A percentile compares a stretch with the other conserved stretches of the same genome.
Evolutionary conservation across 2,888 invertebrate genomes (phyloP).

Genomic region (Pimpla rufipes): DNA sequence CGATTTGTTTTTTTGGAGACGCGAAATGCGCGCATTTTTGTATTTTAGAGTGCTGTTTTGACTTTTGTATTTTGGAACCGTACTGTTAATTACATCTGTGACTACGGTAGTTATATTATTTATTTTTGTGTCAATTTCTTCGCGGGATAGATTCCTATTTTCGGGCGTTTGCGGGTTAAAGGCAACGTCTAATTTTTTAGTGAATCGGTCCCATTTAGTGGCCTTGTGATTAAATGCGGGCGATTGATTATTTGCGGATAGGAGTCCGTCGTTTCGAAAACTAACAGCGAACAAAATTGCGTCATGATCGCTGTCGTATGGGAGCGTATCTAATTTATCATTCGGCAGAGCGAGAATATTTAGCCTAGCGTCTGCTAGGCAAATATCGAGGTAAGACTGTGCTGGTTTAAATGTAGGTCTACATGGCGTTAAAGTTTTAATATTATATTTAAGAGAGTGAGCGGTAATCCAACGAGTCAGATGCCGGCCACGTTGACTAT

Average conservation of each 20-base stretch:
- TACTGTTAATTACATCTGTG: too few species aligned
- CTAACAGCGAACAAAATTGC: background rate
- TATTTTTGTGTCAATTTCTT: background rate
- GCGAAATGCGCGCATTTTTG: too few species aligned
- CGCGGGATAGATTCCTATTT: background rate
- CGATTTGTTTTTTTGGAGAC: too few species aligned
- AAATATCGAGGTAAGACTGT: background rate
- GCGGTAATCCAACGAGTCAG: background rate
- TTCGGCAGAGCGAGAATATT: background rate
- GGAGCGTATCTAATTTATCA: background rate
- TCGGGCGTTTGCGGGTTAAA: background rate
- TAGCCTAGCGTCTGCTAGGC: background rate
- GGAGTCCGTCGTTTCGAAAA: background rate
- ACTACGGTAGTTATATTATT: too few species aligned
- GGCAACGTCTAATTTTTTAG: background rate
- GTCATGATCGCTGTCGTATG: constrained; percentile 39
- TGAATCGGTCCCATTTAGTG: constrained; percentile 23
- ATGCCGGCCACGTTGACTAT: constrained; percentile 22
- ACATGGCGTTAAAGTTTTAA: background rate
- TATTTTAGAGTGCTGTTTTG: too few species aligned
- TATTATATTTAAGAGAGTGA: background rate
- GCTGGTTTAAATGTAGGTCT: constrained; percentile 13
- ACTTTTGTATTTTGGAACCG: too few species aligned
- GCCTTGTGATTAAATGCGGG: background rate
- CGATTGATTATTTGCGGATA: too few species aligned